phyloP scores from a whole-genome alignment of 2,888 invertebrate genomes.

The Tipula vernalis region DNA sequence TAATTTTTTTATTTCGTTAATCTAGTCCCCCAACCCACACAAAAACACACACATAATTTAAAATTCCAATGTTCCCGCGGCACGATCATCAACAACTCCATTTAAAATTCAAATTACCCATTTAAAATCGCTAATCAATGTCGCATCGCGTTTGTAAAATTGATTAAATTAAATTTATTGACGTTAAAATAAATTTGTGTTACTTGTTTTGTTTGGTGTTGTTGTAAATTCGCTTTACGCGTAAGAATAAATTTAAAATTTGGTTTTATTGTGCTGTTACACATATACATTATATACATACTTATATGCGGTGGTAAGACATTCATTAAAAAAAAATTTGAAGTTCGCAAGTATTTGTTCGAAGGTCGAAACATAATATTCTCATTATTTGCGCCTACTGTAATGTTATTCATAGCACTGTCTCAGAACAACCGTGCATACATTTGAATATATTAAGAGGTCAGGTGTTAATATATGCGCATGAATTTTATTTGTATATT shows the following conservation, averaged over 20 bases:
- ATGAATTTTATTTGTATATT: neutral
- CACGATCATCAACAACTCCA: neutral
- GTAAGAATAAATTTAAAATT: neutral
- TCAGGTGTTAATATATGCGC: conserved; percentile 4
- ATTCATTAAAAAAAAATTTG: neutral
- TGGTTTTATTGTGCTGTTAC: neutral
- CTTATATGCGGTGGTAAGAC: neutral
- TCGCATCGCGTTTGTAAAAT: conserved; percentile 4
- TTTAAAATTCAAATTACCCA: conserved; percentile 4
- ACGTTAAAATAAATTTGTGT: neutral
- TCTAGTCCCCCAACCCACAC: neutral
- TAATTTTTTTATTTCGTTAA: neutral
- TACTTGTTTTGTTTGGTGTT: neutral
- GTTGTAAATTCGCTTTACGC: neutral
- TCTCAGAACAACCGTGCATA: neutral
- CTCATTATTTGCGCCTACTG: neutral
- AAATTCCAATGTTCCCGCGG: neutral
- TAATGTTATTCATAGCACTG: neutral
- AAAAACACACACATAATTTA: neutral
- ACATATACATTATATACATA: no score
- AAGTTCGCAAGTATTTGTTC: neutral
- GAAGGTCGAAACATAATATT: neutral
- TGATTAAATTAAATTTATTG: neutral
- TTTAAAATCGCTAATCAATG: conserved; percentile 4
- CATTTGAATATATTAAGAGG: neutral